These are phyloP conservation scores for Chaetura pelagica DNA, from an alignment of 2,113 vertebrate species.

Conservation along the genomic window DNA sequence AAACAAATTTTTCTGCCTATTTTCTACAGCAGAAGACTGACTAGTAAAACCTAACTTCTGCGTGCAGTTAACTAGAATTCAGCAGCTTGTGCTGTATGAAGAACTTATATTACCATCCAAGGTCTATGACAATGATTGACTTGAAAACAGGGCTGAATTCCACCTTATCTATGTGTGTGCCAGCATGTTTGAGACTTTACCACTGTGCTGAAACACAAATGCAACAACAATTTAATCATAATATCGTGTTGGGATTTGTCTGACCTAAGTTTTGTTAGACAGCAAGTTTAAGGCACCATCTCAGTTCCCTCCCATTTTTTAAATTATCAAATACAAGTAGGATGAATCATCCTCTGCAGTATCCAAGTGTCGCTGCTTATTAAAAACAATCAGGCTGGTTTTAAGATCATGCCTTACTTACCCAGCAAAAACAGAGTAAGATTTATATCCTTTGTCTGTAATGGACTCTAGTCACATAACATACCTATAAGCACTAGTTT, in stretches of 20 bases:
- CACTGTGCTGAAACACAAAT: constrained; percentile 5
- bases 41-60: background rate
- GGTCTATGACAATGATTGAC: background rate
- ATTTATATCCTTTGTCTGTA: background rate
- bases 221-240: background rate
- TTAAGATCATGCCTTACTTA: background rate
- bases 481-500: background rate
- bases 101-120: fast-evolving
- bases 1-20: background rate
- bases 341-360: background rate
- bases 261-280: background rate
- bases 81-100: background rate
- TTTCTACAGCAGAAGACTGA: background rate
- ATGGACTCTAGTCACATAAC: background rate
- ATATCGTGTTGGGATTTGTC: background rate
- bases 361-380: background rate
- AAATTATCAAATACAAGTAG: background rate
- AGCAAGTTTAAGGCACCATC: background rate
- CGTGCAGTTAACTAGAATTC: background rate
- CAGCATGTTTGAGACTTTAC: background rate
- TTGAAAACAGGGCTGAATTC: background rate
- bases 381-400: background rate
- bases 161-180: background rate
- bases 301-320: background rate
- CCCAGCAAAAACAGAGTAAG: background rate